Percentiles rank a stretch among this genome's conserved stretches.
These are phyloP conservation scores for Drosophila colorata DNA, from an alignment of 2,888 invertebrate species.

Conservation along the genomic window DNA sequence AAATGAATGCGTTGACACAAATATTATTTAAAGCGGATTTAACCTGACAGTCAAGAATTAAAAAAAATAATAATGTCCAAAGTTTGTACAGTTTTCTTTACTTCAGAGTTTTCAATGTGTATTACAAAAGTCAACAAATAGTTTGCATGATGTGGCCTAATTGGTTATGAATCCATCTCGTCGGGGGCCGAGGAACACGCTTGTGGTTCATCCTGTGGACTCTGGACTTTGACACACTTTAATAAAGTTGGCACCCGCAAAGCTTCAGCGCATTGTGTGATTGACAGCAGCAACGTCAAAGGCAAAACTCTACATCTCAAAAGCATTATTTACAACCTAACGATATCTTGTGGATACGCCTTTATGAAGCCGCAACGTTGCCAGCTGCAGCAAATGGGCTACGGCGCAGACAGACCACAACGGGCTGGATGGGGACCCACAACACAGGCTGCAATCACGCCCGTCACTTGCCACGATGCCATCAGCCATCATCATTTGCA, in stretches of 20 bases:
- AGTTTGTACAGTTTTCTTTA: no score
- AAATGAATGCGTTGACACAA: constrained; percentile 18
- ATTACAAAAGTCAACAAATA: not conserved
- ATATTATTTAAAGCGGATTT: constrained; percentile 4
- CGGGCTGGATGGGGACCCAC: not conserved
- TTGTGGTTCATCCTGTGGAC: not conserved
- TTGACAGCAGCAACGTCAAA: constrained; percentile 52
- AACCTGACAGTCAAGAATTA: not conserved
- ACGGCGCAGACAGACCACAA: constrained; percentile 1
- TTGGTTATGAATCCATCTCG: not conserved
- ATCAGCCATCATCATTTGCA: constrained; percentile 54
- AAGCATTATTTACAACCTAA: constrained; percentile 63
- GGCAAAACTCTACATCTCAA: constrained; percentile 36
- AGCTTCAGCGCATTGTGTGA: constrained; percentile 6
- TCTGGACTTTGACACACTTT: not conserved
- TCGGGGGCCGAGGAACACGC: not conserved
- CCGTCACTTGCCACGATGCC: constrained; percentile 24
- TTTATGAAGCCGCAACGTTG: constrained; percentile 33
- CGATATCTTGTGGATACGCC: constrained; percentile 46
- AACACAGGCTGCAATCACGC: constrained; percentile 18
- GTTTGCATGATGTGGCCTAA: not conserved
- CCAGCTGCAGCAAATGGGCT: constrained; percentile 40
- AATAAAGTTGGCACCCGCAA: not conserved
- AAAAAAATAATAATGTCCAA: no score
- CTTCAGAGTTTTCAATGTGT: no score